Base-by-base conservation (phyloP, 2,888 invertebrate species). In the Pammene aurita region DNA sequence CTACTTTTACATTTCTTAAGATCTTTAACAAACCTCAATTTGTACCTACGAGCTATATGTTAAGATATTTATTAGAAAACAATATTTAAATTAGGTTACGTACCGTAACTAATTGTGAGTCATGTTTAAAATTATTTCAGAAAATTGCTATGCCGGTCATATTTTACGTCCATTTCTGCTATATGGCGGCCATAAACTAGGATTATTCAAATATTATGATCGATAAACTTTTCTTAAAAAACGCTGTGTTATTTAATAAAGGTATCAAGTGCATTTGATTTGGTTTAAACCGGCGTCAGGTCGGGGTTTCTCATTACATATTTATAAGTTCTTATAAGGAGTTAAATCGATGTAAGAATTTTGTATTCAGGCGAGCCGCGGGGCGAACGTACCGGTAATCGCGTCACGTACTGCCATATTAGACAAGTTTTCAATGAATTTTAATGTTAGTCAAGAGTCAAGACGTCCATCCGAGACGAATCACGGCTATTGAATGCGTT, bases 401-500 rank as follows among this genome's bases (percentile, higher is more conserved):
- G 72, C 75, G 76, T 84, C 84, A 84, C 83, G 79, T 82, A 76
- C 73, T 74, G 73, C 83, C 81, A 80, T 84, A 84, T 84, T 84
- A 84, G 81, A 84, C 81, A 82, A 82, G 83, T 82, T 84, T 83
- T 83, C 84, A 83, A 85, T 86, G 84, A 85, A 87, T 88, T 86
- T 86, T 85, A 87, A 87, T 85, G 84, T 72, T 72, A 71, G 73
- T 57, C 57, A 75, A 73, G 63, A 65, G 63, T 57, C 66, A 66
- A 72, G 68, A 70, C 70, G 74, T 67, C 71, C 67, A 65, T 64
- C 68, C 50, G 70, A 66, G 70, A 66, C 66, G 68, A 69, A 74
- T 74, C 72, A 72, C 61, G 67, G 63, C 71, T 69, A 73, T 70
- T 72, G 71, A 72, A 74, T 71, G 66, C 72, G 72, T 35, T 48